These are phyloP conservation scores for Lonchura striata DNA, from an alignment of 2,113 vertebrate species.

Conservation along the genomic window DNA sequence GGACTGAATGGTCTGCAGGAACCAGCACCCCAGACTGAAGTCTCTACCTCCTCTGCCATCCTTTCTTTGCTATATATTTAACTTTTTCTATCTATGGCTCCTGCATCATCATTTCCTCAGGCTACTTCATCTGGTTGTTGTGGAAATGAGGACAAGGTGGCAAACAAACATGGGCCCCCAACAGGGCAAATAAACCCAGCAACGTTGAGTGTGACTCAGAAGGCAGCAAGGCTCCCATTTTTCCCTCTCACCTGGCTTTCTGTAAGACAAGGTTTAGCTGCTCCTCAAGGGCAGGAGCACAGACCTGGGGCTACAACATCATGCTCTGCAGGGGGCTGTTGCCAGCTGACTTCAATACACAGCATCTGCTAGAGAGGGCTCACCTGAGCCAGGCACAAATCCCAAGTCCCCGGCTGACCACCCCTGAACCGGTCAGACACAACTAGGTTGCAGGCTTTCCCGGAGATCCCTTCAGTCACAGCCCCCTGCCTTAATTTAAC, in stretches of 20 bases:
- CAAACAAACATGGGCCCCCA: neutral
- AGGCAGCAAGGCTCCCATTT: neutral
- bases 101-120: neutral
- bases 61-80: neutral
- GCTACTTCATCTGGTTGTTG: neutral
- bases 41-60: neutral
- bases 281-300: neutral
- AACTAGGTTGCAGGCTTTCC: neutral
- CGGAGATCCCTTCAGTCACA: neutral
- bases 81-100: neutral
- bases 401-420: neutral
- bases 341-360: neutral
- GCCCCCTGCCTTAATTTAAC: constrained; percentile 34
- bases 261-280: neutral
- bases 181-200: neutral
- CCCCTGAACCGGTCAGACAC: neutral
- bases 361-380: neutral
- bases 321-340: neutral
- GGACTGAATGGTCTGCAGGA: neutral
- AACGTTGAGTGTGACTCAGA: neutral
- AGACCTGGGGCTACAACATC: neutral
- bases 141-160: neutral
- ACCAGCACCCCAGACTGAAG: neutral
- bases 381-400: neutral
- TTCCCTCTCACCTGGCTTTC: neutral